Conservation (phyloP, 1,140 invertebrate species). For the Atta cephalotes region DNA sequence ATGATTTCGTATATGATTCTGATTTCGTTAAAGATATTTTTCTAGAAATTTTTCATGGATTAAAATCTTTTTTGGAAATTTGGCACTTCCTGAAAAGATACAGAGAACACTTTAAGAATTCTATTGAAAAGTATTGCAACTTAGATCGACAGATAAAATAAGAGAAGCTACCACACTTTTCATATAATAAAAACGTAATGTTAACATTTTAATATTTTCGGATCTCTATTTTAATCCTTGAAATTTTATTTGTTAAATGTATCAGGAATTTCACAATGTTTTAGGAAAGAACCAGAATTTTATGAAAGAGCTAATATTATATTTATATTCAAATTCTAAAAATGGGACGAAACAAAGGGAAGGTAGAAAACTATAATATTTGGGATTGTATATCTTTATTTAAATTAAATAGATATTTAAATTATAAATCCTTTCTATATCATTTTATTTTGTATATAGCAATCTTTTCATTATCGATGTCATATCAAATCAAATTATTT, state of each 20-base stretch:
- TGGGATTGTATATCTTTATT: background rate
- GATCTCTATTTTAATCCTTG: background rate
- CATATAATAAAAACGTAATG: background rate
- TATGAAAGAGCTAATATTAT: background rate
- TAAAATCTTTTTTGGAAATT: background rate
- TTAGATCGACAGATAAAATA: background rate
- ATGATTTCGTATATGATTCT: background rate
- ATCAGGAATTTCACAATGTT: background rate
- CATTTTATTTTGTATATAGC: background rate
- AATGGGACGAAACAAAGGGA: background rate
- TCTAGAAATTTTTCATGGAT: background rate
- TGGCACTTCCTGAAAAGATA: background rate
- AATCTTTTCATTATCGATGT: background rate
- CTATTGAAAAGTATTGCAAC: background rate
- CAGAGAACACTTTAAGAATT: background rate
- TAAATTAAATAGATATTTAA: background rate
- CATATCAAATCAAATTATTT: background rate
- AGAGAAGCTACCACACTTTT: background rate
- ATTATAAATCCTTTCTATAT: background rate
- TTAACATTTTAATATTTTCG: background rate
- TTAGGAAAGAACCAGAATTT: background rate
- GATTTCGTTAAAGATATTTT: slow-evolving; percentile 1
- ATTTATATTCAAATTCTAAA: slow-evolving; percentile 16
- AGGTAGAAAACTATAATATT: background rate
- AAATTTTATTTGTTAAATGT: background rate